Base-by-base conservation (phyloP, 2,888 invertebrate genomes). In the Drosophila maculinotata region DNA sequence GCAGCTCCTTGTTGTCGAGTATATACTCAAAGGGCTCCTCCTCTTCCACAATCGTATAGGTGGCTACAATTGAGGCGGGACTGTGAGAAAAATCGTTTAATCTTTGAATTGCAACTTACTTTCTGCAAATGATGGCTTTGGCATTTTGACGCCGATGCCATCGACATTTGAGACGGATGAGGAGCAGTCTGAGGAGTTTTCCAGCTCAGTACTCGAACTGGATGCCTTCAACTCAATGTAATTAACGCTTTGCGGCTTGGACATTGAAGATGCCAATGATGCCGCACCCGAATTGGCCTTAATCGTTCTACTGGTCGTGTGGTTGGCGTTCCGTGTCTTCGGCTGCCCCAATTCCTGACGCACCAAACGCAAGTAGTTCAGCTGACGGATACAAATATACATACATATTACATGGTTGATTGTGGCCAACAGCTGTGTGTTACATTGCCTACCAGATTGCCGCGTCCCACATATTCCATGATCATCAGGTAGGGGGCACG, bases 381-480 rank as follows among this genome's bases (percentile, higher is more conserved):
- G 28, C 87, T 87, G 6, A 0, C 2, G 10, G 3, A 1, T 5
- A 33, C 3, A 23, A 1, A 3, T 14, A 42, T 2, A 54, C 9
- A 17, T n/a, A n/a, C n/a, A n/a, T n/a, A n/a, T n/a, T n/a, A n/a
- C 8, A 17, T 23, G 17, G 1, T 33, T 17, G 1, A 8, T 12
- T 5, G 1, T 1, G 9, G 2, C 5, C 7, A 6, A 38, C 10
- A 15, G 1, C 5, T 9, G 2, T 6, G 20, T 2, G 2, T 2
- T 15, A n/a, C 2, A 7, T 1, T 3, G 52, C 72, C 59, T 45
- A 95, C 93, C 54, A 97, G 92, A 87, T 96, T 96, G 0, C 97
- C 97, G 68, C 95, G 94, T 0, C 96, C 94, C 9, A 96, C 95
- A 85, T 95, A 96, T 88, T 97, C 97, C 91, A 97, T 93, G 7